A percentile compares a stretch with the other conserved stretches of the same genome.
Conservation (phyloP, 2,888 invertebrate genomes). For the Nephrotoma guestfalica region DNA sequence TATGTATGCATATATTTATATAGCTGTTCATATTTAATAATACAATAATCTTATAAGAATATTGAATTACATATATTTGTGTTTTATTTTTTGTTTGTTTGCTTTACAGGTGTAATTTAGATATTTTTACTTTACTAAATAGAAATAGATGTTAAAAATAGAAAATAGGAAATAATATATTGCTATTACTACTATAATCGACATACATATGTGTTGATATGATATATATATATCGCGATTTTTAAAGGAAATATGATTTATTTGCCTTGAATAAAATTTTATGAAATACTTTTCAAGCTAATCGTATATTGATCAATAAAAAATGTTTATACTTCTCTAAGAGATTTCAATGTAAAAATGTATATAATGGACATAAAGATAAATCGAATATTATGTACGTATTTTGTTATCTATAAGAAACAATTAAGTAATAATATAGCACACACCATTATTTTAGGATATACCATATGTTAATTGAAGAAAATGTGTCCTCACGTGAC, state of each 20-base stretch:
- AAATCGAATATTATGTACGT: too few relatives aligned
- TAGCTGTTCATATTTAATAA: neutral
- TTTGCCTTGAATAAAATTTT: neutral
- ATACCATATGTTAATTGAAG: too few relatives aligned
- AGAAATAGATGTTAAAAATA: neutral
- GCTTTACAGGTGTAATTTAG: neutral
- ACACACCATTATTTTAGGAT: too few relatives aligned
- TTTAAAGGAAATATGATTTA: neutral
- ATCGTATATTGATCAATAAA: neutral
- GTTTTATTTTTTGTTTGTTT: neutral
- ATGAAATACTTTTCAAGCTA: neutral
- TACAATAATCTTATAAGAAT: neutral
- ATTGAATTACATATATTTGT: neutral
- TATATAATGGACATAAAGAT: too few relatives aligned
- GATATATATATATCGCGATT: neutral
- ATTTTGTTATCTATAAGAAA: too few relatives aligned
- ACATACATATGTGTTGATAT: neutral
- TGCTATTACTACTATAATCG: neutral
- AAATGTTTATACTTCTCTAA: too few relatives aligned
- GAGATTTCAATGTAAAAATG: too few relatives aligned
- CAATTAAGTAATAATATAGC: too few relatives aligned
- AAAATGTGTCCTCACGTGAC: too few relatives aligned
- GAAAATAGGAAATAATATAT: neutral
- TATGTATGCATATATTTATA: neutral
- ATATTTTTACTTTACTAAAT: neutral